phyloP scores from a whole-genome alignment of 2,113 vertebrate species.

The Platysteira castanea region DNA sequence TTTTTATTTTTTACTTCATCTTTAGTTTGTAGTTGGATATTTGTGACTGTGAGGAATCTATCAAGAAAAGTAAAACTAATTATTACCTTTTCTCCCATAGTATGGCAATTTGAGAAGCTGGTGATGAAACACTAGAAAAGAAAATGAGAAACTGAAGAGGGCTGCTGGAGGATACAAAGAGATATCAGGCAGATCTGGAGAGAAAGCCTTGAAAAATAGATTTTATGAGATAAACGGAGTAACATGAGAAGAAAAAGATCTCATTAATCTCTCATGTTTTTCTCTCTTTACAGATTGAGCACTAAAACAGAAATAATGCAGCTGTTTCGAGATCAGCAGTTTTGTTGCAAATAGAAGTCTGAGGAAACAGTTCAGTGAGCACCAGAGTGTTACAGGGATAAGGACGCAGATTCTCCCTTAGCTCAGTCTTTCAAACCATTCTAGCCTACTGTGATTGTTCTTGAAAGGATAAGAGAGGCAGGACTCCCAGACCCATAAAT shows the following conservation, averaged over 20 bases:
- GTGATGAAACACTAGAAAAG: constrained; percentile 34
- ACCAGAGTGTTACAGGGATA: not conserved
- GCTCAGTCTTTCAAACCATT: constrained; percentile 36
- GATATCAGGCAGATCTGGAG: constrained; percentile 21
- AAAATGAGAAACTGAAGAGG: constrained; percentile 37
- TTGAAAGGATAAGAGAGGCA: constrained; percentile 21
- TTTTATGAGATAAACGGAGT: constrained; percentile 50
- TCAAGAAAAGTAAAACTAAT: constrained; percentile 56
- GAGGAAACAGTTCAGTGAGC: not conserved
- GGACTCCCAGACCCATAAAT: constrained; percentile 7
- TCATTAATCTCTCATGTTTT: constrained; percentile 63
- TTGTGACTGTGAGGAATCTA: constrained; percentile 15
- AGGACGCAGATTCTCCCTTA: constrained; percentile 15
- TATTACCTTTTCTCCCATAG: constrained; percentile 61
- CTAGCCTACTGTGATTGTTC: constrained; percentile 15
- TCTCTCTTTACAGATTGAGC: constrained; percentile 27
- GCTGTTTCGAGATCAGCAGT: constrained; percentile 46
- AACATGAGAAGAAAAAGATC: constrained; percentile 37
- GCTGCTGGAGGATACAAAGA: constrained; percentile 18
- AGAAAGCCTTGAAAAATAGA: constrained; percentile 45
- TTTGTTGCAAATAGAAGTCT: constrained; percentile 11
- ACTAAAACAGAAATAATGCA: constrained; percentile 56
- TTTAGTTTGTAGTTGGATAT: constrained; percentile 14
- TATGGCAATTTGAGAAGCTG: constrained; percentile 34
- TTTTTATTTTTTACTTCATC: not conserved